These are phyloP conservation scores for Aurelia coerulea DNA, from an alignment of 30 jellyfish, hydroid and myxozoan genomes.

Conservation along the genomic window DNA sequence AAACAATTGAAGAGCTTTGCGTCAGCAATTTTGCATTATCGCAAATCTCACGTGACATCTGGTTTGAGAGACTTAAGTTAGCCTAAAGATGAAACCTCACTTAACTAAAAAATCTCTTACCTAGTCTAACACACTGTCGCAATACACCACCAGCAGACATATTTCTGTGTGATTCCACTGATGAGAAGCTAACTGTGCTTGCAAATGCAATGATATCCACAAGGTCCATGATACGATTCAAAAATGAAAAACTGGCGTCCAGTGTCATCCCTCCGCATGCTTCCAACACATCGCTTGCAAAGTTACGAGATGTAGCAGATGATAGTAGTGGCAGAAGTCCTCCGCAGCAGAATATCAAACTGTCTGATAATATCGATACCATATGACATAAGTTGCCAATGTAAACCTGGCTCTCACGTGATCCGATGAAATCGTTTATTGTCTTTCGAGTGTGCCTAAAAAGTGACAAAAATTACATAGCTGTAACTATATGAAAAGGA, in stretches of 20 bases:
- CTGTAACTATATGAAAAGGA: too few species aligned
- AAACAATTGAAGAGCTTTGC: too few species aligned
- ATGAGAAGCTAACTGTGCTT: constrained; percentile 81
- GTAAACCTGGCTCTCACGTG: constrained; percentile 83
- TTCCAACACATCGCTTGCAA: constrained; percentile 90
- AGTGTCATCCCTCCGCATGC: constrained; percentile 99
- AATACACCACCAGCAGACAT: constrained; percentile 98
- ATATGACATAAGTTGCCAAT: constrained; percentile 90
- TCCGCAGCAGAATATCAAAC: constrained; percentile 96
- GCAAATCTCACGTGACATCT: too few species aligned
- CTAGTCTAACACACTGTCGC: constrained; percentile 93
- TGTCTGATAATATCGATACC: constrained; percentile 97
- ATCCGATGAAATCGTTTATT: constrained; percentile 78
- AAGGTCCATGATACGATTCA: constrained; percentile 88
- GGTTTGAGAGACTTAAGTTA: too few species aligned
- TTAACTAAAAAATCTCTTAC: constrained; percentile 21
- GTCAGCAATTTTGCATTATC: too few species aligned
- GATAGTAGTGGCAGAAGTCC: constrained; percentile 95
- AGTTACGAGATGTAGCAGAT: constrained; percentile 94
- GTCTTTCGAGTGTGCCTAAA: constrained; percentile 94
- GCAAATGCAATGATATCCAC: constrained; percentile 94
- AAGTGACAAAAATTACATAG: background rate
- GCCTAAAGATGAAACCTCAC: background rate
- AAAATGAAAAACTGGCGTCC: constrained; percentile 90
- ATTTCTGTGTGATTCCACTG: constrained; percentile 96